These are phyloP conservation scores for Botia kubotai DNA, from an alignment of 2,797 vertebrate species.

Conservation along the genomic window DNA sequence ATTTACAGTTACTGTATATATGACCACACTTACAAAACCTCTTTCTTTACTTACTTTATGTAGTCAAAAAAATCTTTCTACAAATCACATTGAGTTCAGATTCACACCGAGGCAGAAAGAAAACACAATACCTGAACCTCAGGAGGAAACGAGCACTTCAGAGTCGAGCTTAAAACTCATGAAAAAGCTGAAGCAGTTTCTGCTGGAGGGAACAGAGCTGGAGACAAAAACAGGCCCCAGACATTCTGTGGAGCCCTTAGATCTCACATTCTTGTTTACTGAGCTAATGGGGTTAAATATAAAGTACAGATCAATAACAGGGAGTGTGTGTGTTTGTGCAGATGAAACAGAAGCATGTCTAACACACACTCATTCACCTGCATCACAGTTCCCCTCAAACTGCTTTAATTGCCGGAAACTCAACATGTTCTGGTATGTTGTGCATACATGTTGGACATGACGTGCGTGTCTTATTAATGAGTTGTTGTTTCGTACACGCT, in stretches of 20 bases:
- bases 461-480: background rate
- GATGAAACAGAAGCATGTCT: background rate
- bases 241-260: constrained; percentile 1
- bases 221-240: background rate
- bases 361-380: background rate
- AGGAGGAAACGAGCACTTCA: too few relatives aligned
- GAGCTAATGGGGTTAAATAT: constrained; percentile 31
- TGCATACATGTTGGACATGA: background rate
- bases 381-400: background rate
- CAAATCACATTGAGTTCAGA: too few relatives aligned
- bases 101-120: too few relatives aligned
- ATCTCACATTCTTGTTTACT: background rate
- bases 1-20: constrained; percentile 1
- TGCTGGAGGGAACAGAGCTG: background rate
- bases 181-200: constrained; percentile 20
- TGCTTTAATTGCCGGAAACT: background rate
- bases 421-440: background rate
- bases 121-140: too few relatives aligned
- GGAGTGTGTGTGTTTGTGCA: background rate
- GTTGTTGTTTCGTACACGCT: background rate
- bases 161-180: background rate
- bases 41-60: background rate
- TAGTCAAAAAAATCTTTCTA: too few relatives aligned
- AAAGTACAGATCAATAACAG: constrained; percentile 19
- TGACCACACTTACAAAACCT: background rate